A percentile compares a stretch with the other conserved stretches of the same genome.
These are phyloP conservation scores for Crotalus horridus DNA, from an alignment of 2,113 vertebrate species.

Conservation along the genomic window DNA sequence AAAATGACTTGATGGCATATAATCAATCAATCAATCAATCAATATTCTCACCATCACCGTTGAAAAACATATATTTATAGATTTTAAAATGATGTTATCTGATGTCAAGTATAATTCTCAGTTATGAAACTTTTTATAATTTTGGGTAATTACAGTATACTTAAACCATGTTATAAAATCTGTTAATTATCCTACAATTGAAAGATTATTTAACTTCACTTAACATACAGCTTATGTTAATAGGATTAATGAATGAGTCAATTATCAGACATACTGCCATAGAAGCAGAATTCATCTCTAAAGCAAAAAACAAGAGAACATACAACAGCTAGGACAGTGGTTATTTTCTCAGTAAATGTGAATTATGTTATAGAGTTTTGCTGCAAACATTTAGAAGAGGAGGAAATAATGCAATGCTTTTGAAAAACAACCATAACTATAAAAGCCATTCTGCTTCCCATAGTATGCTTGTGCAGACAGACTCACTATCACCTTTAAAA, in stretches of 20 bases:
- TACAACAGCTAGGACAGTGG: not conserved
- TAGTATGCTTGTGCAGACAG: not conserved
- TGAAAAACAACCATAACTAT: not conserved
- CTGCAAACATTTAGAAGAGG: not conserved
- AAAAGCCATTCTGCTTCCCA: not conserved
- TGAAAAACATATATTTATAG: constrained; percentile 39
- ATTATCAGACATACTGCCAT: constrained; percentile 8
- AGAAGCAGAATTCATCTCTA: constrained; percentile 2
- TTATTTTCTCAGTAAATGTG: not conserved
- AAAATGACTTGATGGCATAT: not conserved
- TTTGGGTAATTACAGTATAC: constrained; percentile 43
- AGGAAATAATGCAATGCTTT: not conserved
- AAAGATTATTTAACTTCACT: constrained; percentile 52
- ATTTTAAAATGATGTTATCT: constrained; percentile 41
- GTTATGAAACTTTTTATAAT: constrained; percentile 4
- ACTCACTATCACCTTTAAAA: not conserved
- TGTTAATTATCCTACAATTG: constrained; percentile 49
- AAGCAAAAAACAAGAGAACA: not conserved
- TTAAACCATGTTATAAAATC: constrained; percentile 59
- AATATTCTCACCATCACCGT: constrained; percentile 48
- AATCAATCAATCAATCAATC: not conserved
- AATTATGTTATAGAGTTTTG: not conserved
- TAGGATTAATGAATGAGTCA: constrained; percentile 11
- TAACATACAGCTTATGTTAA: constrained; percentile 22
- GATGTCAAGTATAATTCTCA: constrained; percentile 28